A percentile compares a stretch with the other conserved stretches of the same genome.
Conservation (phyloP, 2,888 invertebrate species). For the Cheilosia pagana region DNA sequence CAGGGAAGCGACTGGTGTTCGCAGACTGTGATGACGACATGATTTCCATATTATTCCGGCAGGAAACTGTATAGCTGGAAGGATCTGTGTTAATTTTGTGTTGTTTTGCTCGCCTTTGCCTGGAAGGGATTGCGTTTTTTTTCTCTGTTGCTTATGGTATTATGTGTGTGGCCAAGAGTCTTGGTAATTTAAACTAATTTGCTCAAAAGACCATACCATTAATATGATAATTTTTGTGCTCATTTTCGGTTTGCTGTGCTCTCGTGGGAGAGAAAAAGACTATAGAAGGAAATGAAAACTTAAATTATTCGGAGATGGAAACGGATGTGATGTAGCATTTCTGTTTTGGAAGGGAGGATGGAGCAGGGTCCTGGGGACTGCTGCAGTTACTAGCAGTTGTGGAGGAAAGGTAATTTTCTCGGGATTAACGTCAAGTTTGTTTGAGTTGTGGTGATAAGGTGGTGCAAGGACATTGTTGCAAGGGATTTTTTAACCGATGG, state of each 20-base stretch:
- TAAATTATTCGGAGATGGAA: slow-evolving; percentile 68
- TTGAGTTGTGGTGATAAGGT: slow-evolving; percentile 43
- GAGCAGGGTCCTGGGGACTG: slow-evolving; percentile 22
- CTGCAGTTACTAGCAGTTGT: neutral
- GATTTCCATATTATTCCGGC: slow-evolving; percentile 64
- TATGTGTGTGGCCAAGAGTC: slow-evolving; percentile 50
- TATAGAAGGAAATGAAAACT: slow-evolving; percentile 60
- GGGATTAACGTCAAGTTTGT: slow-evolving; percentile 50
- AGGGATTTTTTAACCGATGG: neutral
- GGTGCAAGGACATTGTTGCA: slow-evolving; percentile 10
- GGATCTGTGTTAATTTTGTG: slow-evolving; percentile 26
- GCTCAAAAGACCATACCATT: slow-evolving; percentile 69
- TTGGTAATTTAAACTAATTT: slow-evolving; percentile 72
- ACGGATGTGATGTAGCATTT: slow-evolving; percentile 55
- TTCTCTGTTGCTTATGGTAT: neutral
- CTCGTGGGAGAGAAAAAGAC: neutral
- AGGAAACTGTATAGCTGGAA: slow-evolving; percentile 41
- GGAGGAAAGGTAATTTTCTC: slow-evolving; percentile 63
- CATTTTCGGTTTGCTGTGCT: slow-evolving; percentile 42
- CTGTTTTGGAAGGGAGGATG: slow-evolving; percentile 22
- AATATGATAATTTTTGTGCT: slow-evolving; percentile 68
- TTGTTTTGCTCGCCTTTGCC: slow-evolving; percentile 28
- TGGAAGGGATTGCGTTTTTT: slow-evolving; percentile 34
- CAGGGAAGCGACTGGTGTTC: slow-evolving; percentile 9
- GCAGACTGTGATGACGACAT: slow-evolving; percentile 50